A percentile compares a stretch with the other conserved stretches of the same genome.
Evolutionary conservation across 1,140 invertebrate species (phyloP).

Genomic region (Maniola jurtina): DNA sequence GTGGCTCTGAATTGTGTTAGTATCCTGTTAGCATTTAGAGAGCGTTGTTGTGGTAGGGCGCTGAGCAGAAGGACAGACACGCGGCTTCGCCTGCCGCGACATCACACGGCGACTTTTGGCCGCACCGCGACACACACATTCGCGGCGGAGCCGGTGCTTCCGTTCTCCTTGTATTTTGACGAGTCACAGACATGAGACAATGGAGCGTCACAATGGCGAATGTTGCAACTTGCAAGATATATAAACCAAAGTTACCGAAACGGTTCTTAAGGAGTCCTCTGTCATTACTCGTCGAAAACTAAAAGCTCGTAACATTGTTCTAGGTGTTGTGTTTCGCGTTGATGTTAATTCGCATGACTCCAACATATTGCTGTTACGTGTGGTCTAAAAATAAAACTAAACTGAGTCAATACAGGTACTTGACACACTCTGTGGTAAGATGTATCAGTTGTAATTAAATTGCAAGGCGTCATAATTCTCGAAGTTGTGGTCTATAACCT

Average conservation of each 20-base stretch:
- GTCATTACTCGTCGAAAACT: conserved; percentile 51
- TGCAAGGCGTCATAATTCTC: conserved; percentile 25
- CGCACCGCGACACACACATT: conserved; percentile 55
- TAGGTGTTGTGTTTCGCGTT: conserved; percentile 73
- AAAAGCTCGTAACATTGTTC: conserved; percentile 39
- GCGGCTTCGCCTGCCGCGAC: conserved; percentile 39
- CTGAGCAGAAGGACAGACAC: conserved; percentile 33
- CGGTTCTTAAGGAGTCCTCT: conserved; percentile 26
- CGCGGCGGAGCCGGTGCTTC: conserved; percentile 72
- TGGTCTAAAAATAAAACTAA: conserved; percentile 43
- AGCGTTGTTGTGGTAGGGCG: conserved; percentile 44
- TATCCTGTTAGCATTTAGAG: conserved; percentile 12
- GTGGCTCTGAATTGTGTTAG: conserved; percentile 33
- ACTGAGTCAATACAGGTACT: conserved; percentile 59
- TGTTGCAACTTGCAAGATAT: conserved; percentile 2
- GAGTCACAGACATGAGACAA: conserved; percentile 36
- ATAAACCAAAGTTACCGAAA: conserved; percentile 16
- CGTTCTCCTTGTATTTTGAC: conserved; percentile 54
- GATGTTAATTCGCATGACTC: conserved; percentile 70
- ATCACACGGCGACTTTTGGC: conserved; percentile 18
- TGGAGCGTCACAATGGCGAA: conserved; percentile 19
- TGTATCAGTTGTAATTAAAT: conserved; percentile 18
- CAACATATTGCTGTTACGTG: conserved; percentile 61
- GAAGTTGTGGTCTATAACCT: conserved; percentile 11
- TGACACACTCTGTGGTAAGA: conserved; percentile 71